Evolutionary conservation across 2,113 vertebrate genomes (phyloP).

Genomic region (Suricata suricatta): DNA sequence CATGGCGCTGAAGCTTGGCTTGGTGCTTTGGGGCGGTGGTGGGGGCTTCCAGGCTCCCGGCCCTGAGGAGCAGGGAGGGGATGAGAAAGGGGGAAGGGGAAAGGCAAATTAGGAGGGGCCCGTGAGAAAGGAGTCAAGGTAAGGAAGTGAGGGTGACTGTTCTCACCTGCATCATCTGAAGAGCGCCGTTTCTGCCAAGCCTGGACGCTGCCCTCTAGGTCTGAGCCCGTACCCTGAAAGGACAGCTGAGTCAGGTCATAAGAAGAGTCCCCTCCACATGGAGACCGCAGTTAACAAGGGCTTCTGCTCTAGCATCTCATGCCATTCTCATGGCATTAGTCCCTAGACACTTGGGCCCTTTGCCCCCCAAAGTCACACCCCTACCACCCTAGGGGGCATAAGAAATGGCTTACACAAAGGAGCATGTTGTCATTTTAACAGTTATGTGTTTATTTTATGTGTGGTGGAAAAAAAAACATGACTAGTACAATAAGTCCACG

Average conservation of each 20-base stretch:
- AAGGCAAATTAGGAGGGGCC: background rate
- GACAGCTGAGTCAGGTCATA: conserved; percentile 6
- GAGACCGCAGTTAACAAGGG: background rate
- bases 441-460: background rate
- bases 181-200: conserved; percentile 80
- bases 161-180: conserved; percentile 81
- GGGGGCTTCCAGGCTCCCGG: conserved; percentile 80
- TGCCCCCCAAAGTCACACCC: background rate
- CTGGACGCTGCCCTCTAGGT: conserved; percentile 68
- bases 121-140: background rate
- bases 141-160: background rate
- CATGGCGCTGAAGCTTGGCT: conserved; percentile 79
- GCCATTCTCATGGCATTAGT: background rate
- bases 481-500: background rate
- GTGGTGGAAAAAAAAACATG: background rate
- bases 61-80: conserved; percentile 42
- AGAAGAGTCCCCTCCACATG: background rate
- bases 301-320: background rate
- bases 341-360: background rate
- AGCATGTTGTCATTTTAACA: background rate
- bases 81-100: background rate
- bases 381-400: background rate
- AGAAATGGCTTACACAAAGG: background rate
- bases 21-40: conserved; percentile 77
- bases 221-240: conserved; percentile 72